These are phyloP conservation scores for Cydia strobilella DNA, from an alignment of 1,140 invertebrate species.

Conservation along the genomic window DNA sequence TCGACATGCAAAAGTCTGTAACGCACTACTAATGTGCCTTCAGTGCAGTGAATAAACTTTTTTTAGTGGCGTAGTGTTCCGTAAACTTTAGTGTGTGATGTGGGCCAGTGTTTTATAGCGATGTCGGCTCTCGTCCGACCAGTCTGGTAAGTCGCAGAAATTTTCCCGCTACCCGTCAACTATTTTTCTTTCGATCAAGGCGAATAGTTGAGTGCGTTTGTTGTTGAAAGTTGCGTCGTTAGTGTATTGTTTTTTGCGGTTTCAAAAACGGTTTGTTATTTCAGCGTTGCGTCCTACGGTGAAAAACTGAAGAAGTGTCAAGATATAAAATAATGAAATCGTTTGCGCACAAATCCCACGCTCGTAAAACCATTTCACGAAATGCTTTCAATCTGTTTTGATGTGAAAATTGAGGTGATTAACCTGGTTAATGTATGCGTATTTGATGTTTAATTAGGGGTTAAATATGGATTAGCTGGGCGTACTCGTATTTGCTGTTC, in stretches of 20 bases:
- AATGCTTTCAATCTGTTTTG: constrained; percentile 68
- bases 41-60: constrained; percentile 56
- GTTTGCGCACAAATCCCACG: constrained; percentile 79
- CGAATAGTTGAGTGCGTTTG: constrained; percentile 38
- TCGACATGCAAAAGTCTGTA: constrained; percentile 43
- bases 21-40: constrained; percentile 42
- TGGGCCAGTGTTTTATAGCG: constrained; percentile 66
- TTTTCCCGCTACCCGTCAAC: constrained; percentile 40
- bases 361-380: constrained; percentile 80
- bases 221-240: constrained; percentile 33
- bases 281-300: constrained; percentile 66
- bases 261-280: constrained; percentile 58
- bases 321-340: constrained; percentile 58
- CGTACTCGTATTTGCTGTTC: constrained; percentile 32
- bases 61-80: constrained; percentile 57
- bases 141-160: constrained; percentile 74
- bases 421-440: constrained; percentile 41
- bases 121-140: constrained; percentile 80
- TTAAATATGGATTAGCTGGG: constrained; percentile 37
- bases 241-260: constrained; percentile 42
- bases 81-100: constrained; percentile 73
- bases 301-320: constrained; percentile 66
- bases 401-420: constrained; percentile 40
- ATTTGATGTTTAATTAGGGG: constrained; percentile 40
- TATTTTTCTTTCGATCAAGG: constrained; percentile 41